These are phyloP conservation scores for Diachasmimorpha longicaudata DNA, from an alignment of 1,140 invertebrate genomes.

Conservation along the genomic window DNA sequence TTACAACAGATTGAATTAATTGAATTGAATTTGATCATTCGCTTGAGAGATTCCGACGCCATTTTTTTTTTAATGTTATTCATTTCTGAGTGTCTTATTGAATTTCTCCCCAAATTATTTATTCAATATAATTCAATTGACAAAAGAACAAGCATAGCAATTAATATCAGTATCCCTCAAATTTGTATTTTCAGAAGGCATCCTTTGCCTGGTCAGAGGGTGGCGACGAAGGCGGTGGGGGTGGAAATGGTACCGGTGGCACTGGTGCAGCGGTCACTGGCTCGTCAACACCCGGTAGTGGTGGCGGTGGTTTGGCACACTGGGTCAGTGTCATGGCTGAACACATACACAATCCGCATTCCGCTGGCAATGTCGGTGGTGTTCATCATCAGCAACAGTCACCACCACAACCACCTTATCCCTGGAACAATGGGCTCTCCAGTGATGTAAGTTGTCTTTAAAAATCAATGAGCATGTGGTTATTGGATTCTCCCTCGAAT, in stretches of 20 bases:
- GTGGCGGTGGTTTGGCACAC: constrained; percentile 64
- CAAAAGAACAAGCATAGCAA: constrained; percentile 22
- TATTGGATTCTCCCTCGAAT: too few species aligned
- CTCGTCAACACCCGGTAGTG: constrained; percentile 37
- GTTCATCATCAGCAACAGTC: constrained; percentile 61
- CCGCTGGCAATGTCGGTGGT: constrained; percentile 49
- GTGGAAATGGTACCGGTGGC: constrained; percentile 46
- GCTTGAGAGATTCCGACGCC: not conserved
- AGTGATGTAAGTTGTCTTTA: constrained; percentile 61
- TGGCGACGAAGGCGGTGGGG: constrained; percentile 50
- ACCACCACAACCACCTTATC: constrained; percentile 64
- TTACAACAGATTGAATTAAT: not conserved
- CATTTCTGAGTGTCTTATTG: too few species aligned
- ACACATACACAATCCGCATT: constrained; percentile 68
- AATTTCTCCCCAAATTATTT: too few species aligned
- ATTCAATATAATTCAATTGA: too few species aligned
- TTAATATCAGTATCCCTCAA: constrained; percentile 35
- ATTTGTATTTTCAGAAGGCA: constrained; percentile 56
- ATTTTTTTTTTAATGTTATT: too few species aligned
- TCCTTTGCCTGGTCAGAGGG: constrained; percentile 61
- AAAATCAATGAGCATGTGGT: too few species aligned
- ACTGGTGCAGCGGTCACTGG: constrained; percentile 43
- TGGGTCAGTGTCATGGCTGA: constrained; percentile 75
- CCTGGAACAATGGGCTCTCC: constrained; percentile 66
- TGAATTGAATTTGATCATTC: not conserved